Evolutionary conservation across 2,888 invertebrate species (phyloP).

Genomic region (Coecobrya sp.): DNA sequence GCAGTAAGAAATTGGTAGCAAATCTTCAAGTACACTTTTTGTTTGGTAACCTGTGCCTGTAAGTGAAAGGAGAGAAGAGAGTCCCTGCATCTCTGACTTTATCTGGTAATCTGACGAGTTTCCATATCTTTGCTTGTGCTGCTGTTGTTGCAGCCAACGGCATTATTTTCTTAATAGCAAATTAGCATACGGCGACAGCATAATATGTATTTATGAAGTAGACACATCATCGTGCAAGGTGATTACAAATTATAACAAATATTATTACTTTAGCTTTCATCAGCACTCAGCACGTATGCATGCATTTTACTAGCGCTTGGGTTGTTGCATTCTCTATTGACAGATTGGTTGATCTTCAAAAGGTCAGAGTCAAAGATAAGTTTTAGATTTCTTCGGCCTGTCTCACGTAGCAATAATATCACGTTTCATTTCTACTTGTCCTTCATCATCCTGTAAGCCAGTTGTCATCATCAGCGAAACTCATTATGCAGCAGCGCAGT

Average conservation of each 20-base stretch:
- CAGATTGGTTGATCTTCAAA: slow-evolving; percentile 15
- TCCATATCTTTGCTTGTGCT: too few species aligned
- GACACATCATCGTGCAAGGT: neutral
- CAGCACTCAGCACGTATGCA: neutral
- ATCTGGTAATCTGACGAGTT: too few species aligned
- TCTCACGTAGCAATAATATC: neutral
- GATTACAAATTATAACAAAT: neutral
- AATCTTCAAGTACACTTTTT: too few species aligned
- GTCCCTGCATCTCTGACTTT: neutral
- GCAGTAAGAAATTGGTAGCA: too few species aligned
- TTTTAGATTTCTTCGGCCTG: neutral
- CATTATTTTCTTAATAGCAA: too few species aligned
- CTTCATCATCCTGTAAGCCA: neutral
- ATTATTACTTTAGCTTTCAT: neutral
- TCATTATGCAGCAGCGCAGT: neutral
- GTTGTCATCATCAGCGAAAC: neutral
- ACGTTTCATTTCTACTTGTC: slow-evolving; percentile 21
- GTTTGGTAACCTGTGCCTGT: too few species aligned
- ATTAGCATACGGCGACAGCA: too few species aligned
- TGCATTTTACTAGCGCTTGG: neutral
- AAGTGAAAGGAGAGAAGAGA: neutral
- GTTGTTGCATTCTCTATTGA: neutral
- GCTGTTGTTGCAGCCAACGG: too few species aligned
- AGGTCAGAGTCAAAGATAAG: neutral
- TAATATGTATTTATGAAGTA: neutral